These are phyloP conservation scores for Menidia beryllina DNA, from an alignment of 2,113 vertebrate species.

Conservation along the genomic window DNA sequence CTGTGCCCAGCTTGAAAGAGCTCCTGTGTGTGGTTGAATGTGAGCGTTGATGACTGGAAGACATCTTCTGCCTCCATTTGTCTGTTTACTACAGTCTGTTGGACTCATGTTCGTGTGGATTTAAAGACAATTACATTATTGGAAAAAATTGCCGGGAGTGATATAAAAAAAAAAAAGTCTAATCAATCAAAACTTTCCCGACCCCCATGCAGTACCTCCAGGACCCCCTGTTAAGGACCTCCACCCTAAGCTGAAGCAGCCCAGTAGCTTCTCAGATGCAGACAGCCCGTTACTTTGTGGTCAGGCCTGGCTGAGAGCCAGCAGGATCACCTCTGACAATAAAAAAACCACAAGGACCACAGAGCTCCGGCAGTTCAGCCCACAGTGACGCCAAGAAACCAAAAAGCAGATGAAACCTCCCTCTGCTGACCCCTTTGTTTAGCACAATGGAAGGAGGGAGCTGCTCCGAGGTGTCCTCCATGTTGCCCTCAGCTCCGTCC, in stretches of 20 bases:
- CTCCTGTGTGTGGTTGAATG: too few species aligned
- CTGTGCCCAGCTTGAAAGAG: too few species aligned
- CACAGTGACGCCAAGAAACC: constrained; percentile 1
- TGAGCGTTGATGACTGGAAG: too few species aligned
- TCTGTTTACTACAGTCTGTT: too few species aligned
- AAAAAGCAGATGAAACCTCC: constrained; percentile 8
- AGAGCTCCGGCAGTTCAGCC: background rate
- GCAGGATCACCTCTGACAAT: constrained; percentile 27
- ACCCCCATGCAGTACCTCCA: too few species aligned
- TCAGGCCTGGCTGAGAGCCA: constrained; percentile 20
- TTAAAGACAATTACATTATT: too few species aligned
- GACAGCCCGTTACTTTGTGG: constrained; percentile 23
- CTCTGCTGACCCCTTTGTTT: background rate
- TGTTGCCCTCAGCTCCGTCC: constrained; percentile 1
- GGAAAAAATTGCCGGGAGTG: too few species aligned
- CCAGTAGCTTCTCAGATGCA: constrained; percentile 8
- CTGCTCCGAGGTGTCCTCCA: background rate
- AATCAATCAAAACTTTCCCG: too few species aligned
- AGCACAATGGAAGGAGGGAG: background rate
- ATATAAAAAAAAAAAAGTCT: too few species aligned
- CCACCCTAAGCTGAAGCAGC: background rate
- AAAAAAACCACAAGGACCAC: constrained; percentile 11
- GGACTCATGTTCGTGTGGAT: too few species aligned
- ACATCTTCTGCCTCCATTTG: too few species aligned
- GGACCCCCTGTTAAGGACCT: too few species aligned